Conservation (phyloP, 53 echinoderm and acorn worm species). For the Patiria pectinifera region DNA sequence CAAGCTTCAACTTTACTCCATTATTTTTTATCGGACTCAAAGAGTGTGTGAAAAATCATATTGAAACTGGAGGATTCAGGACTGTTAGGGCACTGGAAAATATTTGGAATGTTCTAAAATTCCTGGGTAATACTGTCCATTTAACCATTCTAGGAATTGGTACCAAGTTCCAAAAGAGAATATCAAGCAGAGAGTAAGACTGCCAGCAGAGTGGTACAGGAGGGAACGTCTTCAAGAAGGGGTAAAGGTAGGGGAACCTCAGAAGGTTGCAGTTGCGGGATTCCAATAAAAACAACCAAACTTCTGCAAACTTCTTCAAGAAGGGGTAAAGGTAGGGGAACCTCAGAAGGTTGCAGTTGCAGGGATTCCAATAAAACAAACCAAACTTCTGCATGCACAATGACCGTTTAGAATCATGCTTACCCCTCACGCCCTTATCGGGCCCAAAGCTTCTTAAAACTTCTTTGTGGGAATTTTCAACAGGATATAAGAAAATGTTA, state of each 20-base stretch:
- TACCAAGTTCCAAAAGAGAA: too few relatives aligned
- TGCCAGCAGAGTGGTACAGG: too few relatives aligned
- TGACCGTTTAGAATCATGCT: not conserved
- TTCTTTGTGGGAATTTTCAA: constrained; percentile 9
- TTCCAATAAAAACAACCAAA: not conserved
- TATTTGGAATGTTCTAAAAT: too few relatives aligned
- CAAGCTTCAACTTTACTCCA: too few relatives aligned
- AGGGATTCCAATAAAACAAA: not conserved
- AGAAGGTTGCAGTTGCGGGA: not conserved
- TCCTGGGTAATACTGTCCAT: too few relatives aligned
- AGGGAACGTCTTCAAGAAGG: not conserved
- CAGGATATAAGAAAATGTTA: not conserved
- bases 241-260: not conserved
- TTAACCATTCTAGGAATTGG: too few relatives aligned
- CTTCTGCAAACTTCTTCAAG: not conserved
- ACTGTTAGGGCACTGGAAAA: too few relatives aligned
- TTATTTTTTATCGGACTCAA: too few relatives aligned
- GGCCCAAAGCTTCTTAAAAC: not conserved
- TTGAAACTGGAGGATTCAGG: too few relatives aligned
- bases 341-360: not conserved
- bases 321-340: not conserved
- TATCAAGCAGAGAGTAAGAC: too few relatives aligned
- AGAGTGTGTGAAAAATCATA: too few relatives aligned
- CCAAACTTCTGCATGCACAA: not conserved
- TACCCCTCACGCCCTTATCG: not conserved